Base-by-base conservation (phyloP, 92 coral and sea anemone species). In the Desmophyllum pertusum region DNA sequence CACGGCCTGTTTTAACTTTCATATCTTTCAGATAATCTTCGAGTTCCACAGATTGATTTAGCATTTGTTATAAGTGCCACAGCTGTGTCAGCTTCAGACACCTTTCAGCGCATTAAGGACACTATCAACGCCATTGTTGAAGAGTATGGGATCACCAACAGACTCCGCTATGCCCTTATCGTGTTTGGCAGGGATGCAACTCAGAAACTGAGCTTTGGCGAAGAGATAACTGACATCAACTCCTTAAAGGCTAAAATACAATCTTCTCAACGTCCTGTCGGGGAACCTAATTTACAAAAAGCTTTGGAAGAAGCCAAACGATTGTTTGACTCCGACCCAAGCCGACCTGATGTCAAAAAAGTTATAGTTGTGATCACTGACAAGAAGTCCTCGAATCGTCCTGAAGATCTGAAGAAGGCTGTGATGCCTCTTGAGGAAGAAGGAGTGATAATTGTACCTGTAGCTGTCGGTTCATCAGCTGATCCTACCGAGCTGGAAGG, bases 301-400 rank as follows among this genome's bases (percentile, higher is more conserved):
- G 93, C 90, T 17, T 85, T 93, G 4, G 87, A 90, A 61, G 89
- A 81, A 46, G 96, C 90, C 6, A 78, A 77, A 64, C 68, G 27
- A 53, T 9, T 90, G 66, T 90, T 93, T 27, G 85, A 85, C 15
- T 81, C 81, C 3, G 75, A 48, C 10, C 59, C 84, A 41, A 76
- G 59, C 19, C 90, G 93, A 64, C 90, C 95, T 18, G 83, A 64
- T 57, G 95, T 93, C 14, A 84, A 83, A 31, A 90, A 83, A 68
- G 97, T 93, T 8, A 65, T 96, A 35, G 96, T 96, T 13, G 90
- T 96, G 3, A 86, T 96, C 30, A 86, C 87, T n/a, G 99, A 96
- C 81, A 88, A 90, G 67, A 87, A 78, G 71, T 86, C 92, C 23
- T 73, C 90, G 35, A 89, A 75, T 77, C 62, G 87, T 33, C 86